phyloP scores from a whole-genome alignment of 2,888 invertebrate genomes.

The Lacanobia wlatinum region DNA sequence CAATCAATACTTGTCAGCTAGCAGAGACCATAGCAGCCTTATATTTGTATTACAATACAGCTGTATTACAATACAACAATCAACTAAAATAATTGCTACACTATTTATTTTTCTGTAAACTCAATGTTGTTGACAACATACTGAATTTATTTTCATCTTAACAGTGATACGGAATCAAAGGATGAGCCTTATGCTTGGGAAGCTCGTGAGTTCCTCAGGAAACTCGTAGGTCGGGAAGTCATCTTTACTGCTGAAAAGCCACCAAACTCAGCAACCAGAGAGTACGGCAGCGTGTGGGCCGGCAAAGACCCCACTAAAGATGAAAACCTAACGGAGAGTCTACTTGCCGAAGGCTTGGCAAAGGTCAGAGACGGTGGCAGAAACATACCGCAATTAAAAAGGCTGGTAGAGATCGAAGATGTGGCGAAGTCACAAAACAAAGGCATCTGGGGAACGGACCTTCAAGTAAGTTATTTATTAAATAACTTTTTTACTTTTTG shows the following conservation, averaged over 20 bases:
- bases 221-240: constrained; percentile 97
- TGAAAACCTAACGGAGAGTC: constrained; percentile 96
- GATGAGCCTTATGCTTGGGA: constrained; percentile 99
- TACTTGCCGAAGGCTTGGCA: constrained; percentile 97
- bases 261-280: constrained; percentile 95
- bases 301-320: constrained; percentile 95
- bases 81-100: constrained; percentile 34
- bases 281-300: constrained; percentile 96
- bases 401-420: constrained; percentile 96
- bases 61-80: constrained; percentile 33
- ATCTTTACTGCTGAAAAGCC: constrained; percentile 96
- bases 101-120: constrained; percentile 11
- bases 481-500: not conserved
- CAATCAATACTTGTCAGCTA: not conserved
- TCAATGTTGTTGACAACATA: not conserved
- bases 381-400: constrained; percentile 92
- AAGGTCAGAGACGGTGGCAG: constrained; percentile 92
- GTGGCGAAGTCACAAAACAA: constrained; percentile 96
- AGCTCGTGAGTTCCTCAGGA: constrained; percentile 98
- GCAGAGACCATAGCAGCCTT: constrained; percentile 1
- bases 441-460: constrained; percentile 93
- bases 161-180: constrained; percentile 92
- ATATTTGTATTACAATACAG: constrained; percentile 28
- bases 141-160: constrained; percentile 48
- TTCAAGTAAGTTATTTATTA: constrained; percentile 73